Percentiles rank a stretch among this genome's conserved stretches.
Evolutionary conservation across 2,888 invertebrate genomes (phyloP).

Genomic region (Scaptomyza polygonia): DNA sequence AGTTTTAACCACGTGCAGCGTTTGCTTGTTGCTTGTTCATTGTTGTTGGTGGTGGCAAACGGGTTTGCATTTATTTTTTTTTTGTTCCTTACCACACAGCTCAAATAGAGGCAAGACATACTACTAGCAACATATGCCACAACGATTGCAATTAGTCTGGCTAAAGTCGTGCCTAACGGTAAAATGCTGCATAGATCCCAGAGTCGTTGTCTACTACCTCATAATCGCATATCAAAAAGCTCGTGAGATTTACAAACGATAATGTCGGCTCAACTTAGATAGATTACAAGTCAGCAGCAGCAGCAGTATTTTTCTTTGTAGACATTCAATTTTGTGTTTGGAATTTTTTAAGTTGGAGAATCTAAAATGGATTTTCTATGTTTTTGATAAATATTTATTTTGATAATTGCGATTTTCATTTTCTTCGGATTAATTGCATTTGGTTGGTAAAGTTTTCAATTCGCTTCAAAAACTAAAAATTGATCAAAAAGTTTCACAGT

Average conservation of each 20-base stretch:
- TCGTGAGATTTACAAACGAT: slow-evolving; percentile 73
- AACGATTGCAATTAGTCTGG: slow-evolving; percentile 74
- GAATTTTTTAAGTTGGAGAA: slow-evolving; percentile 14
- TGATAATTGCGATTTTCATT: slow-evolving; percentile 24
- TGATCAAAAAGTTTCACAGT: slow-evolving; percentile 19
- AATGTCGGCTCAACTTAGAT: slow-evolving; percentile 68
- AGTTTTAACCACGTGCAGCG: slow-evolving; percentile 59
- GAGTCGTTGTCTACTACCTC: slow-evolving; percentile 20
- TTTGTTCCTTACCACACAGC: slow-evolving; percentile 46
- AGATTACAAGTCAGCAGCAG: slow-evolving; percentile 55
- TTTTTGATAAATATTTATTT: slow-evolving; percentile 27
- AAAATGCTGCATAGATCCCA: slow-evolving; percentile 46
- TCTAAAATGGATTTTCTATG: slow-evolving; percentile 44
- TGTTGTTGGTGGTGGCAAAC: slow-evolving; percentile 47
- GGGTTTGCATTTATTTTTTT: slow-evolving; percentile 45
- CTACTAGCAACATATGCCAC: slow-evolving; percentile 53
- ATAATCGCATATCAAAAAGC: slow-evolving; percentile 62
- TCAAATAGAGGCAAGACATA: slow-evolving; percentile 1
- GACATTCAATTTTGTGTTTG: not conserved
- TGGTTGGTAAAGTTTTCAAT: slow-evolving; percentile 35
- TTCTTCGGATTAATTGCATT: slow-evolving; percentile 57
- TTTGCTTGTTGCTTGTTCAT: slow-evolving; percentile 27
- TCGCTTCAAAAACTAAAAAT: slow-evolving; percentile 3
- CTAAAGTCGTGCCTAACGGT: slow-evolving; percentile 80
- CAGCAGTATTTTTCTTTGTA: not conserved